Base-by-base conservation (phyloP, 1,140 invertebrate genomes). In the Nephotettix cincticeps region DNA sequence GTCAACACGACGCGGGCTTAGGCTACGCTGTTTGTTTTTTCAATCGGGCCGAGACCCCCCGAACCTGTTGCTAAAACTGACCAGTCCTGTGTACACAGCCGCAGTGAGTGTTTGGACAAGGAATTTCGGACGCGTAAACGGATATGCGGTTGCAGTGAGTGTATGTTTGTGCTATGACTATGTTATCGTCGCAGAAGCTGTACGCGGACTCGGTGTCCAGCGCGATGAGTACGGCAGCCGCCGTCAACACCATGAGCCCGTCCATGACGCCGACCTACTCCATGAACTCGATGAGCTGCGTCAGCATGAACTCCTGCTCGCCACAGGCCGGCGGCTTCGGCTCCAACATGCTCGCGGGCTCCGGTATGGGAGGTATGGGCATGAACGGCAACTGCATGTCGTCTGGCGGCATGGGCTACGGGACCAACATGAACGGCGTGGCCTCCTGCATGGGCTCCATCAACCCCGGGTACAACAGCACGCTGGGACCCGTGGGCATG, bases 261-360 rank as follows among this genome's bases (percentile, higher is more conserved):
- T 84, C 85, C 63, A 84, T 91, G 83, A 87, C 90, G 75, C 87
- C 90, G 23, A 88, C 89, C 19, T 93, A 92, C 71, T 85, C 86
- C 56, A 93, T 94, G 82, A 93, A 93, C 81, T 86, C 89, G 54
- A 91, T 92, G 89, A 86, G 87, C 71, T 90, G 89, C 81, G 83
- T 87, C 25, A 79, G 84, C 13, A 89, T 92, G 85, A 85, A 85
- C 81, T 80, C 79, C 77, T 89, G 88, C 71, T 88, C 87, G 11
- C 88, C 89, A 1, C 89, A 91, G 74, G 84, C 84, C 0, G 81
- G 82, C 0, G 84, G 83, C 67, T 87, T 87, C 76, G 86, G 83
- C 76, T 84, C 84, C 78, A 87, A 83, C 80, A 90, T 85, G 83
- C 81, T 86, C 66, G 86, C 80, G 75, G 84, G 85, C 74, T 88